Conservation (phyloP, 2,888 invertebrate genomes). For the Tenodera sinensis region DNA sequence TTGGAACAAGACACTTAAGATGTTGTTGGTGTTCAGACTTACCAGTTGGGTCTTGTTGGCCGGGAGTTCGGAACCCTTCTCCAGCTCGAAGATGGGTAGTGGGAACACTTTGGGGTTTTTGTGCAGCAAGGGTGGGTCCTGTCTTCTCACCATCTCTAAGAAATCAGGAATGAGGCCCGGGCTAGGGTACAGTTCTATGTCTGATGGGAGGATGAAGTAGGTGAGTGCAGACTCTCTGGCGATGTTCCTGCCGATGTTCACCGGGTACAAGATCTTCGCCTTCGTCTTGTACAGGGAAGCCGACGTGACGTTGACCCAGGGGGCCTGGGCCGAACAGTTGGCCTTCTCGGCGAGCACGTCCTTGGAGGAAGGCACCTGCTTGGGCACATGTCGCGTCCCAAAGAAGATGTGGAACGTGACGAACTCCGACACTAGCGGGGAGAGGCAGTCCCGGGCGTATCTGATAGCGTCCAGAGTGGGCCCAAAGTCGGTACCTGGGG, state of each 20-base stretch:
- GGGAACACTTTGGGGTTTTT: conserved; percentile 73
- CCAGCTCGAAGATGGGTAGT: conserved; percentile 85
- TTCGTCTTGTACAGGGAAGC: conserved; percentile 71
- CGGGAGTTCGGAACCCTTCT: conserved; percentile 57
- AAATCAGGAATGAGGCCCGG: conserved; percentile 76
- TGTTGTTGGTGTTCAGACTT: too few species aligned
- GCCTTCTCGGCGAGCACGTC: conserved; percentile 59
- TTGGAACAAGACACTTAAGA: too few species aligned
- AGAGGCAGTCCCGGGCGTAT: conserved; percentile 72
- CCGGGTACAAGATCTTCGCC: conserved; percentile 80
- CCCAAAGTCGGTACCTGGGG: conserved; percentile 78
- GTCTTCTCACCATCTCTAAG: conserved; percentile 77
- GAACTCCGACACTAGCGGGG: conserved; percentile 66
- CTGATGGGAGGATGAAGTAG: conserved; percentile 78
- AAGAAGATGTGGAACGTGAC: conserved; percentile 90
- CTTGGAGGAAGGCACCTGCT: conserved; percentile 63
- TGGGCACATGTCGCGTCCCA: conserved; percentile 80
- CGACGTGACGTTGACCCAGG: conserved; percentile 61
- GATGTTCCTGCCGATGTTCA: conserved; percentile 87
- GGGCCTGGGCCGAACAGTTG: conserved; percentile 68
- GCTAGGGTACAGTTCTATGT: conserved; percentile 88
- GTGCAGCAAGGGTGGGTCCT: conserved; percentile 60
- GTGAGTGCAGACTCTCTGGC: conserved; percentile 80
- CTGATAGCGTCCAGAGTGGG: conserved; percentile 75
- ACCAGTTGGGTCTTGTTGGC: conserved; percentile 67